A percentile compares a stretch with the other conserved stretches of the same genome.
Conservation (phyloP, 2,888 invertebrate genomes). For the Dinocampus coccinellae region DNA sequence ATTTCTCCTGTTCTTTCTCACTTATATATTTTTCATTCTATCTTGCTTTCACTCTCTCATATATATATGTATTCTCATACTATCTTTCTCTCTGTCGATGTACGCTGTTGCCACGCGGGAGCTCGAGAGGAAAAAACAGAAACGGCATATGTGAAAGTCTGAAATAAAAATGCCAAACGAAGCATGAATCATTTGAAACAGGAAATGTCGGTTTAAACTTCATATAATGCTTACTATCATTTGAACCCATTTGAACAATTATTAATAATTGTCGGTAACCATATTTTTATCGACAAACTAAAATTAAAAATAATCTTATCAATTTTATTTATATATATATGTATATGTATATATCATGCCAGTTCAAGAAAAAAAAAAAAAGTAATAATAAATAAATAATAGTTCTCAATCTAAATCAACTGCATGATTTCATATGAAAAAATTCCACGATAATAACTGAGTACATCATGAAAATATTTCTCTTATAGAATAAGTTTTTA, state of each 20-base stretch:
- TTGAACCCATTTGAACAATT: neutral
- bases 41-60: slow-evolving; percentile 2
- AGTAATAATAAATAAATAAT: neutral
- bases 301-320: slow-evolving; percentile 9
- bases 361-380: neutral
- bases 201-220: slow-evolving; percentile 17
- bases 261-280: neutral
- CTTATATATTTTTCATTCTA: slow-evolving; percentile 16
- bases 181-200: slow-evolving; percentile 17
- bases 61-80: neutral
- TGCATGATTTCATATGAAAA: too few species aligned
- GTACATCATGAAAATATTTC: neutral
- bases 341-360: too few species aligned
- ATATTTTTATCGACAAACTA: neutral
- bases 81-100: slow-evolving; percentile 21
- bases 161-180: slow-evolving; percentile 38
- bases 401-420: neutral
- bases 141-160: slow-evolving; percentile 36
- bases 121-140: slow-evolving; percentile 28
- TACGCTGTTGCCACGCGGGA: slow-evolving; percentile 43
- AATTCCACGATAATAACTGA: neutral
- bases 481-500: neutral
- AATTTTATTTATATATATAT: too few species aligned
- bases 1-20: slow-evolving; percentile 11
- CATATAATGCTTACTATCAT: neutral